Evolutionary conservation across 2,888 invertebrate genomes (phyloP), one percentile per base, ranked within the genome.

Genomic region (Drosophila mayaguana): DNA sequence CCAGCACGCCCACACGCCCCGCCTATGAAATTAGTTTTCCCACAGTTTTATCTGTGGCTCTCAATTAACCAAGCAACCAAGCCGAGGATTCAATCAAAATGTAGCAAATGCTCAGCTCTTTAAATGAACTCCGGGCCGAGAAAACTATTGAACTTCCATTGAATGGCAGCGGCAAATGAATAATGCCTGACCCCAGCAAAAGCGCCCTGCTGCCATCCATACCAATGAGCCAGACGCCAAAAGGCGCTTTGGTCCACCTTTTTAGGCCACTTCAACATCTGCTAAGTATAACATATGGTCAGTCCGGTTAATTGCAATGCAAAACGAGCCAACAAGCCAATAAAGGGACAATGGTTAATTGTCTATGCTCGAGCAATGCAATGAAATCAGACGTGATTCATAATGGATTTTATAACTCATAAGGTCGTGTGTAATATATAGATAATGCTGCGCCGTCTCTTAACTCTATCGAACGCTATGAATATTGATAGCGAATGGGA

Each of bases 1-100:
- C 48, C 57, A 46, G 20, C 46, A 50, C 20, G 8, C 50, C 53
- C 57, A 46, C 48, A 22, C 40, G 34, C 42, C 7, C 71, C 82
- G 87, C 80, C 84, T 75, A 55, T 75, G 80, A 84, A 84, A 84
- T 84, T 84, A 84, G 87, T 84, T 84, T 84, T 80, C 84, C 80
- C 83, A 83, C 81, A 87, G 84, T 86, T 84, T 83, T 86, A 81
- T 86, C 84, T 81, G 73, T 75, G 85, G 75, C 76, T 80, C 87
- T 83, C 84, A 87, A 84, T 87, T 84, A 84, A 84, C 81, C 79
- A 72, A 75, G 57, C 42, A 59, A 67, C 74, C 62, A 8, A 28
- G 63, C 73, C 67, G 53, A 63, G 72, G 59, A 75, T 86, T 84
- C 83, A 75, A 84, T 84, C 87, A 83, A 80, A 81, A 83, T 81